Evolutionary conservation across 2,113 vertebrate species (phyloP), one percentile per base, ranked within the genome.

Genomic region (Erinaceus europaeus): DNA sequence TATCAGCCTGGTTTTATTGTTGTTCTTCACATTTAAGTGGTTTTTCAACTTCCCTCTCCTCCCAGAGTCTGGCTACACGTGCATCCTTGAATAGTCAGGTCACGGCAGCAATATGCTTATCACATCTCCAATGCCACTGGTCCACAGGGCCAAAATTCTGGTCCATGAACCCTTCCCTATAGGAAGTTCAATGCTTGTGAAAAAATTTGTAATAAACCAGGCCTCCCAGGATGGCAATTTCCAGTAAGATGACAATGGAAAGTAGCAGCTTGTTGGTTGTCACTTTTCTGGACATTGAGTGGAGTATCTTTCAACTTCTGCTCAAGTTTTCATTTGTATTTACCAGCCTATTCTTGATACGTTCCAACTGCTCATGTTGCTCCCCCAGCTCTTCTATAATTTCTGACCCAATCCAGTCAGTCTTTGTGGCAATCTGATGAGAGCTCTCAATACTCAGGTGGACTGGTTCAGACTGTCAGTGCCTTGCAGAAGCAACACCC

Each of bases 141-240:
- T 76, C 87, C 90, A 67, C 76, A 85, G 75, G 82, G 72, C 71
- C 85, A 85, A 23, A 83, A 67, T 80, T 89, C 85, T 91, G 25
- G 4, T 61, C 80, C 62, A 86, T 62, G 85, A 52, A 61, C 27
- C 32, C 50, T 81, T 76, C 61, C 50, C 18, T 34, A 2, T 3
- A 4, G 36, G 67, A 59, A n/a, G 42, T 65, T 98, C 94, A 97
- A 27, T 36, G 94, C 82, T 93, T 94, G 32, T 92, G 96, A 85
- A 99, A 99, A 97, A 99, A 99, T 95, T 98, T 99, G 84, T 99
- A 97, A 96, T 99, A 99, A 71, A 99, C 94, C 69, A 99, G 96
- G 2, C 98, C 98, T n/a, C 97, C 98, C 57, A 99, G 97, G 94
- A 99, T 98, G 92, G 94, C 97, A 40, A 99, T 15, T 92, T 99